A percentile compares a stretch with the other conserved stretches of the same genome.
These are phyloP conservation scores for Xiphydria camelus DNA, from an alignment of 2,888 invertebrate species.

Conservation along the genomic window DNA sequence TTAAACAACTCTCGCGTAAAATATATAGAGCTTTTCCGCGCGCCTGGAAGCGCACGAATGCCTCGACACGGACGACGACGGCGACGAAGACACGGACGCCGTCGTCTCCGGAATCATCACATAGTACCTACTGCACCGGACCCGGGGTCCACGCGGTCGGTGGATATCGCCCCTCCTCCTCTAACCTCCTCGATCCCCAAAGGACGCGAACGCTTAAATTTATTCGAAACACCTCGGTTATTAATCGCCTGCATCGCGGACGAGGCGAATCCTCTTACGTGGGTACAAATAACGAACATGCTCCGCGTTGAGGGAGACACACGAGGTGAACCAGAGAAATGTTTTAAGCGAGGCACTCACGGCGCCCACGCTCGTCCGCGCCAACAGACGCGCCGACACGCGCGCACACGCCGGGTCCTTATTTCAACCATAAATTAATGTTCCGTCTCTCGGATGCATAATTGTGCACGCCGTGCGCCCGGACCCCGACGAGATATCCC, in stretches of 20 bases:
- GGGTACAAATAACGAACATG: constrained; percentile 56
- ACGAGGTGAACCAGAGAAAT: constrained; percentile 54
- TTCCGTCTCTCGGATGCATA: constrained; percentile 51
- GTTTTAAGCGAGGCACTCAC: constrained; percentile 52
- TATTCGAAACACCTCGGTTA: constrained; percentile 55
- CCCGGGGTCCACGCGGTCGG: constrained; percentile 20
- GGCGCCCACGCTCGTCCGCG: constrained; percentile 48
- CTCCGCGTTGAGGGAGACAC: constrained; percentile 37
- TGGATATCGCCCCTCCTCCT: too few relatives aligned
- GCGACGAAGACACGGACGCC: background rate
- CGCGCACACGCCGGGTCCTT: constrained; percentile 51
- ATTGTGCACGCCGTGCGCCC: constrained; percentile 34
- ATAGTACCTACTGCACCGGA: constrained; percentile 22
- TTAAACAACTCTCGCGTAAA: too few relatives aligned
- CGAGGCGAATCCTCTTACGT: constrained; percentile 39
- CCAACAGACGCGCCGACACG: constrained; percentile 53
- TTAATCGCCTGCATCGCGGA: constrained; percentile 48
- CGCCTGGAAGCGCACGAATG: too few relatives aligned
- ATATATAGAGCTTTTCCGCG: too few relatives aligned
- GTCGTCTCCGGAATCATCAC: constrained; percentile 1
- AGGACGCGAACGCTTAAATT: constrained; percentile 54
- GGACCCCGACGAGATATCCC: constrained; percentile 34
- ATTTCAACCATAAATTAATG: constrained; percentile 55
- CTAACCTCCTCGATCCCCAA: too few relatives aligned
- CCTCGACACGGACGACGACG: background rate